These are phyloP conservation scores for Dinoponera quadriceps DNA, from an alignment of 1,140 invertebrate species.

Conservation along the genomic window DNA sequence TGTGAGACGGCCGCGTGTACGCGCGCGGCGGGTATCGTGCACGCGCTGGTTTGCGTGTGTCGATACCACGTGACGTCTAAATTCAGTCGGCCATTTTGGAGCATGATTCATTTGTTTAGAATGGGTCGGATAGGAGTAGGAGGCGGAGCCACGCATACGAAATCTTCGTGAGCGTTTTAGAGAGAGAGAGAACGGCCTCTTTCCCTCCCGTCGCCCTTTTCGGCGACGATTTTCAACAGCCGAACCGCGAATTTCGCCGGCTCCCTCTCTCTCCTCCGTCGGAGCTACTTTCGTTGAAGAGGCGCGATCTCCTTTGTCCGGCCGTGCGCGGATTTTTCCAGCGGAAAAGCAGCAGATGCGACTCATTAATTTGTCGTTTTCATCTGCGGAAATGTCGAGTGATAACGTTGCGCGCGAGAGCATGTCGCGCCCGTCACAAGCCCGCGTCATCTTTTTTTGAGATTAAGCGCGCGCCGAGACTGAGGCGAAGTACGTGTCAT, in stretches of 20 bases:
- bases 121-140: constrained; percentile 83
- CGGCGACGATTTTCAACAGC: not conserved
- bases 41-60: constrained; percentile 60
- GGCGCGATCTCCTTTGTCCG: too few species aligned
- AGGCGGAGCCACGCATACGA: constrained; percentile 82
- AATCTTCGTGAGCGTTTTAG: constrained; percentile 79
- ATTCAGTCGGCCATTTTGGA: constrained; percentile 85
- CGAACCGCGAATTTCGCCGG: constrained; percentile 5
- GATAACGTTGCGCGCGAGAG: too few species aligned
- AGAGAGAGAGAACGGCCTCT: constrained; percentile 56
- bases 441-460: too few species aligned
- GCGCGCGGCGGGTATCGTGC: constrained; percentile 57
- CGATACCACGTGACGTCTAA: constrained; percentile 83
- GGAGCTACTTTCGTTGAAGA: too few species aligned
- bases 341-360: too few species aligned
- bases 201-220: not conserved
- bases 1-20: constrained; percentile 47
- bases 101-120: constrained; percentile 85
- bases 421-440: too few species aligned
- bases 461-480: constrained; percentile 30
- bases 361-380: too few species aligned
- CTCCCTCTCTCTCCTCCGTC: too few species aligned
- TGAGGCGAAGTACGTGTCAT: constrained; percentile 9
- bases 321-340: too few species aligned
- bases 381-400: too few species aligned